phyloP scores from a whole-genome alignment of 2,797 vertebrate species.

The Rhadinocentrus ornatus region DNA sequence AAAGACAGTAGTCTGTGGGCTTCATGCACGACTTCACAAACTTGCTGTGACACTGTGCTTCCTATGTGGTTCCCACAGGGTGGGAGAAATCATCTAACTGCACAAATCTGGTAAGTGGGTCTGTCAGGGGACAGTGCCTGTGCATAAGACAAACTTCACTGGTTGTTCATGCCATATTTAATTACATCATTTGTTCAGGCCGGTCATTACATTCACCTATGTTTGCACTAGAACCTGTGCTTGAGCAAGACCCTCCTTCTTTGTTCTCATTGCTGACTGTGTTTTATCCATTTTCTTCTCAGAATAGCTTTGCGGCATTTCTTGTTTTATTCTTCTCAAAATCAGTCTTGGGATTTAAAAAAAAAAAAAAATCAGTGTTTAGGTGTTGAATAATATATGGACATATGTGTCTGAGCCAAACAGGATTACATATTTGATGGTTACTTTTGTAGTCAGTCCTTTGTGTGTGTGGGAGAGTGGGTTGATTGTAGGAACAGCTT shows the following conservation, averaged over 20 bases:
- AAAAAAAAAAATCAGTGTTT: not conserved
- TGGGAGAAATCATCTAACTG: constrained; percentile 47
- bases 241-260: not conserved
- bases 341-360: constrained; percentile 7
- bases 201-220: not conserved
- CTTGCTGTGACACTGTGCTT: constrained; percentile 62
- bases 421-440: constrained; percentile 17
- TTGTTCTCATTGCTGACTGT: not conserved
- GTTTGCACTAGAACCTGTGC: not conserved
- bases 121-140: constrained; percentile 17
- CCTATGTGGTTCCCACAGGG: constrained; percentile 58
- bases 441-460: constrained; percentile 18
- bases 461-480: constrained; percentile 17
- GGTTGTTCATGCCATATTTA: constrained; percentile 18
- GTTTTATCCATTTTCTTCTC: not conserved
- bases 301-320: not conserved
- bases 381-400: constrained; percentile 18
- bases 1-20: constrained; percentile 49
- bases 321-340: constrained; percentile 4
- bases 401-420: constrained; percentile 21
- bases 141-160: constrained; percentile 35
- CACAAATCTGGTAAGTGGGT: constrained; percentile 43
- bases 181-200: constrained; percentile 5
- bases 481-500: constrained; percentile 27
- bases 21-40: constrained; percentile 62